phyloP scores from a whole-genome alignment of 2,113 vertebrate genomes.

The Myotis lucifugus region DNA sequence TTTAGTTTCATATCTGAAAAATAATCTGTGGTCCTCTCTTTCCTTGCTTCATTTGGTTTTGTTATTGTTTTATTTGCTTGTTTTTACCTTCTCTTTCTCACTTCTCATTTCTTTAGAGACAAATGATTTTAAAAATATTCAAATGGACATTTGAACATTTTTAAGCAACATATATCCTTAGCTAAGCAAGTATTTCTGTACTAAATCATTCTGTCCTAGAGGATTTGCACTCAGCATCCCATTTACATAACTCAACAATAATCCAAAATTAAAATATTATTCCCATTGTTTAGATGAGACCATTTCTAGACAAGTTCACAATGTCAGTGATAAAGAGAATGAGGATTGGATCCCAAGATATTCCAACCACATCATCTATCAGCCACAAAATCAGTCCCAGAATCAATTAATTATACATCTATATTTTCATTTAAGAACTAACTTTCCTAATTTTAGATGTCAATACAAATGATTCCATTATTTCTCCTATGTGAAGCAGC shows the following conservation, averaged over 20 bases:
- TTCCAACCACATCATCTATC: neutral
- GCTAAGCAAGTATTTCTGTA: neutral
- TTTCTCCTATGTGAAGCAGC: neutral
- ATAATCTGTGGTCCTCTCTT: neutral
- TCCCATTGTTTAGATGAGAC: neutral
- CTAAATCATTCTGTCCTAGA: neutral
- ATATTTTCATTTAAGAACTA: neutral
- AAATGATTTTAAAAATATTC: neutral
- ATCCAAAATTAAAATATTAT: neutral
- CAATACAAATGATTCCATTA: neutral
- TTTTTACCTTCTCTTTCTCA: neutral
- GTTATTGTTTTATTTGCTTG: neutral
- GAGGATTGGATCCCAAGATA: too few relatives aligned
- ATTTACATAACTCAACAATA: neutral
- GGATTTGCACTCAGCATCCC: neutral
- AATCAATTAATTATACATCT: neutral
- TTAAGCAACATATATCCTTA: neutral
- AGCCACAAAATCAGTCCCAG: neutral
- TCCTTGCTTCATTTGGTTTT: neutral
- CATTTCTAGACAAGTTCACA: neutral
- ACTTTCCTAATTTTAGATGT: neutral
- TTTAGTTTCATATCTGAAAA: neutral
- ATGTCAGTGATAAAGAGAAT: neutral
- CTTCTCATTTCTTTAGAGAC: neutral
- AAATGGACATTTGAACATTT: neutral